Percentiles rank a stretch among this genome's conserved stretches.
These are phyloP conservation scores for Neodiprion pinetum DNA, from an alignment of 1,140 invertebrate genomes.

Conservation along the genomic window DNA sequence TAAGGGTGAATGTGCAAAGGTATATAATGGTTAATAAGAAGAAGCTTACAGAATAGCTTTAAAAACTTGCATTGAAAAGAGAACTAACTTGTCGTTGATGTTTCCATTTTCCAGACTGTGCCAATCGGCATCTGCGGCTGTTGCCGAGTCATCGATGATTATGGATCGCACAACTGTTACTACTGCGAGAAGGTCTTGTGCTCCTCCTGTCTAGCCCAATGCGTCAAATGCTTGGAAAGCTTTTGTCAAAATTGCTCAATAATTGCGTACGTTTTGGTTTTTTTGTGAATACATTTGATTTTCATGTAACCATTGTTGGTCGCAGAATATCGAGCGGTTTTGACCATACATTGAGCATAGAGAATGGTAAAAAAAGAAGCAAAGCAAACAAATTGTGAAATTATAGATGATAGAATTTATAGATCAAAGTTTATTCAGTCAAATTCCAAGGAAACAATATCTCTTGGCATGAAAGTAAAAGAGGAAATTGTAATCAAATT, in stretches of 20 bases:
- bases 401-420: too few species aligned
- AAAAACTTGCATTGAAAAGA: constrained; percentile 8
- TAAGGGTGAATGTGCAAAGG: constrained; percentile 33
- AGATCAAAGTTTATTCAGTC: too few species aligned
- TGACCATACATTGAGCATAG: not conserved
- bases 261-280: constrained; percentile 36
- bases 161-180: constrained; percentile 33
- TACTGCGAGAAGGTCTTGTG: constrained; percentile 45
- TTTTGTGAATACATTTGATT: not conserved
- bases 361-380: too few species aligned
- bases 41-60: not conserved
- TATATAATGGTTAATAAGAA: constrained; percentile 17
- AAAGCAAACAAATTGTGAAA: too few species aligned
- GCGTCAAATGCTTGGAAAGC: constrained; percentile 37
- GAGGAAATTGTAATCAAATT: too few species aligned
- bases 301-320: not conserved
- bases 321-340: constrained; percentile 8
- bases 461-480: too few species aligned
- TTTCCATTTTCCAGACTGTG: constrained; percentile 26
- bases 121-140: constrained; percentile 33
- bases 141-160: constrained; percentile 28
- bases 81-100: constrained; percentile 4
- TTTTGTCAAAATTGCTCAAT: constrained; percentile 47
- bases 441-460: too few species aligned
- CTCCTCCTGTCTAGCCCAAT: constrained; percentile 33